Evolutionary conservation across 2,888 invertebrate genomes (phyloP).

Genomic region (Digitonthophagus gazella): DNA sequence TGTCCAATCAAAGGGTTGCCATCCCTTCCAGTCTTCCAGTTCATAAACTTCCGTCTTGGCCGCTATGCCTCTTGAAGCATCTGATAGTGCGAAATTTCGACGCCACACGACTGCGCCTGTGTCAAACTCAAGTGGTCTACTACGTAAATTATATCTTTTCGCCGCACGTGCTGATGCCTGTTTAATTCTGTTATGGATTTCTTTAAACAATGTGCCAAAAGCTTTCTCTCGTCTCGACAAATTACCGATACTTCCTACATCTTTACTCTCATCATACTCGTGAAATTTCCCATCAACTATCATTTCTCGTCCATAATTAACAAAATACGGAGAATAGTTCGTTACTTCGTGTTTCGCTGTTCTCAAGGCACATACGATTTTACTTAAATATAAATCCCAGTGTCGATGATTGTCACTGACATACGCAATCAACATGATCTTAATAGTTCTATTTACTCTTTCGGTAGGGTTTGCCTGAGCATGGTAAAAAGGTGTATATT

Average conservation of each 20-base stretch:
- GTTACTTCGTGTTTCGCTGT: slow-evolving; percentile 31
- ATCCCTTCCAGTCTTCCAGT: background rate
- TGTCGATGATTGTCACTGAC: slow-evolving; percentile 31
- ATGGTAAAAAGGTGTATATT: slow-evolving; percentile 35
- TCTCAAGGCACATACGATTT: slow-evolving; percentile 31
- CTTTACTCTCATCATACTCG: slow-evolving; percentile 29
- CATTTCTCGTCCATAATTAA: slow-evolving; percentile 30
- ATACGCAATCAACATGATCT: slow-evolving; percentile 28
- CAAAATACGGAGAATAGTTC: slow-evolving; percentile 26
- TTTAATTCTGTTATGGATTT: background rate
- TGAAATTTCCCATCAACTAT: background rate
- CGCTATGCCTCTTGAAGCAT: slow-evolving; percentile 29
- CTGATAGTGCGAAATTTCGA: slow-evolving; percentile 29
- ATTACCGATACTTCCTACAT: background rate
- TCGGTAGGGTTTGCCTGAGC: slow-evolving; percentile 31
- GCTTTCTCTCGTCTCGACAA: background rate
- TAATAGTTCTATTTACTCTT: slow-evolving; percentile 23
- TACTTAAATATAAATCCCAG: slow-evolving; percentile 31
- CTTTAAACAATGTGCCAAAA: background rate
- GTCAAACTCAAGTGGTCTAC: slow-evolving; percentile 5
- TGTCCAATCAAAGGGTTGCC: background rate
- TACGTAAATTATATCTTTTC: background rate
- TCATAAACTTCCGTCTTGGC: slow-evolving; percentile 23
- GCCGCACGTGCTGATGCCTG: background rate
- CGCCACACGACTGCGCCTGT: slow-evolving; percentile 27